Base-by-base conservation (phyloP, 2,888 invertebrate genomes). In the Volucella inflata region DNA sequence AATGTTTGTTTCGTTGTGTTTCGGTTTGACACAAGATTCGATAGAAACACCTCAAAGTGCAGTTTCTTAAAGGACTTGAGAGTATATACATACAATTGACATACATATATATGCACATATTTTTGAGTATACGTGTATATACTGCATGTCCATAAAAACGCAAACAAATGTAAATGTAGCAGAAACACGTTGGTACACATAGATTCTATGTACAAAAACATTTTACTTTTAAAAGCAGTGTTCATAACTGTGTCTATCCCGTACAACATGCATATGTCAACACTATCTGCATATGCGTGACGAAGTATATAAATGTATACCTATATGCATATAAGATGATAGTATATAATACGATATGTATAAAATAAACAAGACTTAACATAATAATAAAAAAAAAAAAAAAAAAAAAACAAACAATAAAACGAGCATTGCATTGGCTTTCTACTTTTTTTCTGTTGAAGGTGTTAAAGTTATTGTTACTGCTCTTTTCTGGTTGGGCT, bases 291-390 rank as follows among this genome's bases (percentile, higher is more conserved):
- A 55, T 40, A 60, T 48, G 36, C 17, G 16, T 46, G 44, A 17
- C 40, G 46, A 17, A 46, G 44, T 62, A 64, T 53, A 64, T 46
- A 42, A 62, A 30, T 21, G 16, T 38, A 68, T 76, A 30, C 60
- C 14, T 51, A 30, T 48, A 57, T 21, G 50, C 38, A 44, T 64
- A 48, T 55, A 68, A 48, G 36, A 8, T 16, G 30, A 42, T 50
- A 14, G 36, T 21, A 46, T 75, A 59, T 30, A 38, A 17, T 50
- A 67, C 57, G 62, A 62, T 55, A 68, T 76, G 46, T 68, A 65
- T 67, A 48, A 75, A 75, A 75, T 46, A 75, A 62, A 68, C 51
- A 51, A 62, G 68, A 80, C 48, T 62, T 48, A 75, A 80, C 48
- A 57, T 21, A 77, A 70, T 77, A 70, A 76, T 60, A 51, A 70